A percentile compares a stretch with the other conserved stretches of the same genome.
Evolutionary conservation across 2,797 vertebrate genomes (phyloP).

Genomic region (Prunella strophiata): DNA sequence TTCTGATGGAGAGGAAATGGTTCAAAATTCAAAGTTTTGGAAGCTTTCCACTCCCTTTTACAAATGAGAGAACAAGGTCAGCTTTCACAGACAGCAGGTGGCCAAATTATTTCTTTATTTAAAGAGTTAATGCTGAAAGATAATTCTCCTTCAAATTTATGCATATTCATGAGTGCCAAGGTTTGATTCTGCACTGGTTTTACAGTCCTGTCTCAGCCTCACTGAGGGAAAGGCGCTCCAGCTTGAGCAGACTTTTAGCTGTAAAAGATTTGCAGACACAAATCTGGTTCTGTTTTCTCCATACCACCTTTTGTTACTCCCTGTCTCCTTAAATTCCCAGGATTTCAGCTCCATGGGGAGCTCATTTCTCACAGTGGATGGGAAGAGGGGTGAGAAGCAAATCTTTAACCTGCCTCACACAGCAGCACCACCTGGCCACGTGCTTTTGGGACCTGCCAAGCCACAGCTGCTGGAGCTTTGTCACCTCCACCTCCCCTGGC

Average conservation of each 20-base stretch:
- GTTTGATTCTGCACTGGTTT: background rate
- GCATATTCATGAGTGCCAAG: constrained; percentile 33
- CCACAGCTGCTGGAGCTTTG: background rate
- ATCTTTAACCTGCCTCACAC: background rate
- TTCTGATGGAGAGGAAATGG: constrained; percentile 50
- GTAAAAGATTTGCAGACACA: background rate
- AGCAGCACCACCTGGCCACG: background rate
- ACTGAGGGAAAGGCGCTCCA: background rate
- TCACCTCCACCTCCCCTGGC: accelerated
- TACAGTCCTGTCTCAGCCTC: background rate
- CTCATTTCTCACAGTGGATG: background rate
- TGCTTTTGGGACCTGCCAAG: background rate
- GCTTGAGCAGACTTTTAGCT: background rate
- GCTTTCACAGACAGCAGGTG: constrained; percentile 60
- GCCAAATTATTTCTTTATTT: constrained; percentile 55
- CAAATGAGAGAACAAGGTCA: constrained; percentile 51
- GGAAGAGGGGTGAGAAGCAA: background rate
- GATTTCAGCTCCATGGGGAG: background rate
- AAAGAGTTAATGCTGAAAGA: constrained; percentile 50
- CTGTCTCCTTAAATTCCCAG: background rate
- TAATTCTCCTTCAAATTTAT: constrained; percentile 5
- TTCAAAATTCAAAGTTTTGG: constrained; percentile 43
- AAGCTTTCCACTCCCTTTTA: constrained; percentile 59
- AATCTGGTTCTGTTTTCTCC: background rate
- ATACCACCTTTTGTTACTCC: background rate